Percentiles rank a stretch among this genome's conserved stretches.
phyloP scores from a whole-genome alignment of 2,888 invertebrate genomes.

The Xanthia togata region DNA sequence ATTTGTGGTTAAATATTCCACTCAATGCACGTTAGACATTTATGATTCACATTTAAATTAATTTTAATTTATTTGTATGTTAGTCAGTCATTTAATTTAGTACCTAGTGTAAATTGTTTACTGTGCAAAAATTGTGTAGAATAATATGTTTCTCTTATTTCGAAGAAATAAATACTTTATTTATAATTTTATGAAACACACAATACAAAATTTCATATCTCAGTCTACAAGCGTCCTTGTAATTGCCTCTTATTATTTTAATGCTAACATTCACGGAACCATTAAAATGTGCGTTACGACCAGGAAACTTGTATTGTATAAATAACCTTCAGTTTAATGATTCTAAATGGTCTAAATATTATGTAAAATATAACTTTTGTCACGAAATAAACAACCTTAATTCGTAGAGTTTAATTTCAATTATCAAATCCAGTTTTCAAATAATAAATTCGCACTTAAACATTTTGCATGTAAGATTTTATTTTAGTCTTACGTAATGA shows the following conservation, averaged over 20 bases:
- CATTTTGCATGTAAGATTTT: neutral
- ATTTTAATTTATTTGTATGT: neutral
- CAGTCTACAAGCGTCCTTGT: slow-evolving; percentile 20
- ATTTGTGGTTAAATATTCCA: neutral
- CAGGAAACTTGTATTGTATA: slow-evolving; percentile 48
- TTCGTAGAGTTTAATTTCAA: neutral
- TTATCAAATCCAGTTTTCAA: neutral
- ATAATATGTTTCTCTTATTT: no score
- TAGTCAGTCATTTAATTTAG: no score
- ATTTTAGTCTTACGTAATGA: neutral
- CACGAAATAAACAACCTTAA: slow-evolving; percentile 20
- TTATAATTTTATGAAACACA: neutral
- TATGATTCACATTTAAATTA: neutral
- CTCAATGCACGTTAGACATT: neutral
- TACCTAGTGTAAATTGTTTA: no score
- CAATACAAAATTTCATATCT: slow-evolving; percentile 22
- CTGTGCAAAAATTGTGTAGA: no score
- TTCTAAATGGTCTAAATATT: slow-evolving; percentile 34
- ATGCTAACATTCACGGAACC: slow-evolving; percentile 26
- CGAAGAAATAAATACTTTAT: no score
- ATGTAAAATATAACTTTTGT: neutral
- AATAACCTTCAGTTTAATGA: slow-evolving; percentile 46
- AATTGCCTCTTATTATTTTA: slow-evolving; percentile 31
- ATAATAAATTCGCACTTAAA: slow-evolving; percentile 3
- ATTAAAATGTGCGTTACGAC: slow-evolving; percentile 26